Evolutionary conservation across 1,140 invertebrate species (phyloP).

Genomic region (Brachionus plicatilis): DNA sequence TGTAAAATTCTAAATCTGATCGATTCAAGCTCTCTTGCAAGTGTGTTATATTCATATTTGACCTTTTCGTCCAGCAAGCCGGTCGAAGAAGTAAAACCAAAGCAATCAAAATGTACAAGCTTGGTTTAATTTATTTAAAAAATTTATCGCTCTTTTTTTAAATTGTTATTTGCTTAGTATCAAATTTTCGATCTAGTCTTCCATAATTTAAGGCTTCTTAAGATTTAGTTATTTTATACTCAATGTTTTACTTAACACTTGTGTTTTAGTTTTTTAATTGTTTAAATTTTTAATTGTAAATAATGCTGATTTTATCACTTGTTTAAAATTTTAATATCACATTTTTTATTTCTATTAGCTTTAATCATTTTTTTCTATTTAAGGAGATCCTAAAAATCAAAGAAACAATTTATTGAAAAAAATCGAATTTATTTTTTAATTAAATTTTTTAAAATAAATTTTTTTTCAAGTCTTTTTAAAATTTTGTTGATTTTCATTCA

Average conservation of each 20-base stretch:
- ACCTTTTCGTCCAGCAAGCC: neutral
- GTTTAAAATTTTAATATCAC: neutral
- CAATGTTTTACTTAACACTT: neutral
- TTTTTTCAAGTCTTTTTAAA: neutral
- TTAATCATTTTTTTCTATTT: neutral
- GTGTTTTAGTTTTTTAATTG: neutral
- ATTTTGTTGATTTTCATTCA: neutral
- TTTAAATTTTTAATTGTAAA: neutral
- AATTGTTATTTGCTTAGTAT: neutral
- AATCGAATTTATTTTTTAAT: neutral
- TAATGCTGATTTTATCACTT: neutral
- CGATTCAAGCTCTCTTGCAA: constrained; percentile 1
- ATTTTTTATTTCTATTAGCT: neutral
- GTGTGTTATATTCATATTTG: constrained; percentile 33
- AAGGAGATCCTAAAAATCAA: neutral
- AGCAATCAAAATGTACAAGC: constrained; percentile 10
- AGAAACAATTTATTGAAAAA: neutral
- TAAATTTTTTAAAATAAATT: neutral
- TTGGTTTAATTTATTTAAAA: neutral
- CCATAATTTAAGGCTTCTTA: neutral
- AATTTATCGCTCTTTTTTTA: neutral
- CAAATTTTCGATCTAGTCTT: neutral
- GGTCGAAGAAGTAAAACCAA: neutral
- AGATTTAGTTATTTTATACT: neutral
- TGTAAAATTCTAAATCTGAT: neutral